phyloP scores from a whole-genome alignment of 2,797 vertebrate genomes.

The Syndactyla subalaris region DNA sequence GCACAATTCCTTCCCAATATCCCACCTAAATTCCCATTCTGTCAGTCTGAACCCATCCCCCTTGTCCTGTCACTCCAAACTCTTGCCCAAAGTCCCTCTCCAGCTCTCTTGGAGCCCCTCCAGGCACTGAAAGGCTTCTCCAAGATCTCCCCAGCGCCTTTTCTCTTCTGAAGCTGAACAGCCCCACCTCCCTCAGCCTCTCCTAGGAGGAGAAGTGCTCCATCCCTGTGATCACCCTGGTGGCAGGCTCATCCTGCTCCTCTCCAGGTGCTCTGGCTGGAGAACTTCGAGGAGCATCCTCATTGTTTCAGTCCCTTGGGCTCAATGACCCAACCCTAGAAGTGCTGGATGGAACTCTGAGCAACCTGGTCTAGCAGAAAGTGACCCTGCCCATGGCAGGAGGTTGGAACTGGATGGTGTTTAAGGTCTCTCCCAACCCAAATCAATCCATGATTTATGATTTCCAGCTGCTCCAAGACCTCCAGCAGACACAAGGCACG shows the following conservation, averaged over 20 bases:
- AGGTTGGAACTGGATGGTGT: neutral
- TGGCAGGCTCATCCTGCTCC: neutral
- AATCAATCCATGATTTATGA: neutral
- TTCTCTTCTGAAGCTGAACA: too few relatives aligned
- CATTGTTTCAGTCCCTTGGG: accelerated
- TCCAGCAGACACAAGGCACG: neutral
- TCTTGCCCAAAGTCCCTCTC: too few relatives aligned
- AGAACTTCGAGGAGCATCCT: neutral
- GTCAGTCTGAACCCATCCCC: neutral
- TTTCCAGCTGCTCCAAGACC: neutral
- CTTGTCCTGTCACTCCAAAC: neutral
- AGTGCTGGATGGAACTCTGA: neutral
- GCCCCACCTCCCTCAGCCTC: neutral
- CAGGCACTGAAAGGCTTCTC: too few relatives aligned
- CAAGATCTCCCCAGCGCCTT: too few relatives aligned
- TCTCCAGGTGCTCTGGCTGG: neutral
- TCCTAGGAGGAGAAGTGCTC: neutral
- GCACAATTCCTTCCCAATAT: neutral
- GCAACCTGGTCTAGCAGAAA: neutral
- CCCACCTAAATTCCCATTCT: neutral
- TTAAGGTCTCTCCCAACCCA: neutral
- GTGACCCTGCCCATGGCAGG: neutral
- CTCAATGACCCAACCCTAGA: neutral
- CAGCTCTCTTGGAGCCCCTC: too few relatives aligned
- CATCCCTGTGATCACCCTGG: too few relatives aligned